Evolutionary conservation across 2,888 invertebrate species (phyloP).

Genomic region (Pelosia muscerda): DNA sequence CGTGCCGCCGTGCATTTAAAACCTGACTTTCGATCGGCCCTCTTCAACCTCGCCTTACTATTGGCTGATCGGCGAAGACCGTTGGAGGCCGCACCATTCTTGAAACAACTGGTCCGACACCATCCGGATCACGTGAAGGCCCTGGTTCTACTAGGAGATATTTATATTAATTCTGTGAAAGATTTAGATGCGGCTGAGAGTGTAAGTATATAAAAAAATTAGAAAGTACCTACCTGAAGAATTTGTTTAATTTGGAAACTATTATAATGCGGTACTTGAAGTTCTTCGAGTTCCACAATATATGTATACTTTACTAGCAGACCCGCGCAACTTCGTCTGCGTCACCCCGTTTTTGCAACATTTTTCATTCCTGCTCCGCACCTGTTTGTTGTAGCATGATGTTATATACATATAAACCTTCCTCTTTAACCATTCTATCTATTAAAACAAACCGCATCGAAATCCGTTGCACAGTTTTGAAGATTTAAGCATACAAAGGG

Average conservation of each 20-base stretch:
- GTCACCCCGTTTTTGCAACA: too few relatives aligned
- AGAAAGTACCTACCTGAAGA: too few relatives aligned
- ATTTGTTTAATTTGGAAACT: too few relatives aligned
- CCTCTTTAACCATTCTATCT: too few relatives aligned
- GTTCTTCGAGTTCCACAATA: background rate
- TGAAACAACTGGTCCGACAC: slow-evolving; percentile 95
- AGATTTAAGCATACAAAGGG: too few relatives aligned
- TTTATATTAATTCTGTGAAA: slow-evolving; percentile 98
- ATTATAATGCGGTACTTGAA: background rate
- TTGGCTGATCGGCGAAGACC: slow-evolving; percentile 96
- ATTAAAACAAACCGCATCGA: too few relatives aligned
- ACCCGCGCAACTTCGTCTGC: too few relatives aligned
- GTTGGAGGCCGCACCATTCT: slow-evolving; percentile 95
- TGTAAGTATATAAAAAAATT: slow-evolving; percentile 83
- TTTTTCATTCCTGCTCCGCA: too few relatives aligned
- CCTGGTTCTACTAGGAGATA: slow-evolving; percentile 96
- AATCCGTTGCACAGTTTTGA: too few relatives aligned
- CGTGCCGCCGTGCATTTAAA: slow-evolving; percentile 95
- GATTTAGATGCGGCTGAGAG: slow-evolving; percentile 97
- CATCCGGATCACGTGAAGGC: slow-evolving; percentile 98
- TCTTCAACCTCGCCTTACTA: slow-evolving; percentile 97
- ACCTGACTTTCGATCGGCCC: slow-evolving; percentile 96
- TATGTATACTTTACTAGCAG: too few relatives aligned
- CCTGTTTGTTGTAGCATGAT: too few relatives aligned
- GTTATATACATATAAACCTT: too few relatives aligned